These are phyloP conservation scores for Eupithecia pulchellata DNA, from an alignment of 2,888 invertebrate genomes.

Conservation along the genomic window DNA sequence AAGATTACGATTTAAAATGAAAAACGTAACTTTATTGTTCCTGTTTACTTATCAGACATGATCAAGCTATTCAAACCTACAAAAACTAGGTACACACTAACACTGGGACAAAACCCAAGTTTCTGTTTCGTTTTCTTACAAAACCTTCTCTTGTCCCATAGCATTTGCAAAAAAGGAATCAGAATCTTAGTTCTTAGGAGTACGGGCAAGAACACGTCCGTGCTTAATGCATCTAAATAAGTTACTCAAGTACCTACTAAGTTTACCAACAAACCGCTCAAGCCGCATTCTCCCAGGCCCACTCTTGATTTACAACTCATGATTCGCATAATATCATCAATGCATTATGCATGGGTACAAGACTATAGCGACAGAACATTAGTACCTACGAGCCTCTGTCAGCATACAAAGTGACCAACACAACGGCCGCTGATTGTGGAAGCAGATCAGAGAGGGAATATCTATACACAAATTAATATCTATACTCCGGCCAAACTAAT, in stretches of 20 bases:
- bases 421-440: constrained; percentile 13
- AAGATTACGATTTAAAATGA: too few species aligned
- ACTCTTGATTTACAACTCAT: constrained; percentile 39
- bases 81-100: too few species aligned
- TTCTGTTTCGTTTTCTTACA: too few species aligned
- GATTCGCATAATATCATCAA: constrained; percentile 59
- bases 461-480: neutral
- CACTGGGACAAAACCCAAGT: too few species aligned
- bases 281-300: constrained; percentile 41
- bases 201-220: neutral
- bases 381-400: constrained; percentile 62
- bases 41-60: too few species aligned
- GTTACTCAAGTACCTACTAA: neutral
- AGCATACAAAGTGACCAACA: constrained; percentile 60
- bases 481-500: neutral
- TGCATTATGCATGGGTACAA: constrained; percentile 74
- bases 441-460: constrained; percentile 9
- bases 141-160: too few species aligned
- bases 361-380: constrained; percentile 74
- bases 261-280: constrained; percentile 20
- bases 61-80: neutral
- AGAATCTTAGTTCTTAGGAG: too few species aligned
- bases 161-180: too few species aligned
- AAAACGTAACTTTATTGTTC: too few species aligned
- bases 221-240: neutral